A percentile compares a stretch with the other conserved stretches of the same genome.
Conservation (phyloP, 2,113 vertebrate genomes). For the Eolophus roseicapilla region DNA sequence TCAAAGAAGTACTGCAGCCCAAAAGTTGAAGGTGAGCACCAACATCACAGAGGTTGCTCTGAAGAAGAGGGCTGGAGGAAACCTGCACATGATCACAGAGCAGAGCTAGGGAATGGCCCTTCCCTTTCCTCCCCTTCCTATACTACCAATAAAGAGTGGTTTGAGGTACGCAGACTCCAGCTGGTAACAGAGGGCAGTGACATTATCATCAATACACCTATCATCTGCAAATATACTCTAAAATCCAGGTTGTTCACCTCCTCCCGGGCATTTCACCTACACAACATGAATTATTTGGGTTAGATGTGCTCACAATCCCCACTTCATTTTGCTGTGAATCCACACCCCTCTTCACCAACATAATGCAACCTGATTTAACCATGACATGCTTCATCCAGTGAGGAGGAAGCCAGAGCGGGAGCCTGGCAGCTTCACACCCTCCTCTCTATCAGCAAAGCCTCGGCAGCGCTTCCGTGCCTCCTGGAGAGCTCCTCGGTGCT, state of each 20-base stretch:
- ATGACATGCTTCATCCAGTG: neutral
- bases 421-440: conserved; percentile 3
- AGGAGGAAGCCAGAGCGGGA: neutral
- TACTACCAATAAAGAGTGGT: neutral
- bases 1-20: neutral
- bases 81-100: neutral
- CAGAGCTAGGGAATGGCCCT: neutral
- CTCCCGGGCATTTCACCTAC: neutral
- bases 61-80: neutral
- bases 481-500: conserved; percentile 69
- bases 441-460: conserved; percentile 5
- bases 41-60: accelerated
- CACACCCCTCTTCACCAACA: neutral
- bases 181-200: neutral
- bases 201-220: accelerated
- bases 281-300: neutral
- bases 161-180: neutral
- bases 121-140: neutral
- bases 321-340: neutral
- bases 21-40: neutral
- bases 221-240: neutral
- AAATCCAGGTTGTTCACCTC: neutral
- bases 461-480: neutral
- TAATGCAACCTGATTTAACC: neutral
- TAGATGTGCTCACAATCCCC: neutral